Conservation (phyloP, 2,797 vertebrate species). For the Acanthornis magna region DNA sequence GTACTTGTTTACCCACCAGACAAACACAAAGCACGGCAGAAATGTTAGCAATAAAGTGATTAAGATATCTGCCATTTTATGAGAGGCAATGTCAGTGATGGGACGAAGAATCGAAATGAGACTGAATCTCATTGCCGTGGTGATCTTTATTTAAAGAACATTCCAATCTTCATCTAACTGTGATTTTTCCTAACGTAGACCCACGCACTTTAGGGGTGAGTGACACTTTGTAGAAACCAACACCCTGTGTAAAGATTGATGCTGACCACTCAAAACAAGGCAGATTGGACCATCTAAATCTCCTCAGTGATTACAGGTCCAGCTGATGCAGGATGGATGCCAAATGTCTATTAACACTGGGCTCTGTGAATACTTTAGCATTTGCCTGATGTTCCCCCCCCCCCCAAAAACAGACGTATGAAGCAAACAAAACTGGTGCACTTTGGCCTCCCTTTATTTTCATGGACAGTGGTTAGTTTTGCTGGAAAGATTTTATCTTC, state of each 20-base stretch:
- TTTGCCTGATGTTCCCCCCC: background rate
- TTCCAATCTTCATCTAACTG: background rate
- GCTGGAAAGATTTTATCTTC: slow-evolving; percentile 22
- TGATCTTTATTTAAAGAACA: background rate
- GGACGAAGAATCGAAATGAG: background rate
- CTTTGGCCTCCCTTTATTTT: slow-evolving; percentile 10
- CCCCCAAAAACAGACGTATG: background rate
- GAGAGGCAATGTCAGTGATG: background rate
- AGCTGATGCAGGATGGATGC: slow-evolving; percentile 24
- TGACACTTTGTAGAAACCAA: slow-evolving; percentile 29
- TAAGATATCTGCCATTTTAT: background rate
- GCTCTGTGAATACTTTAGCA: background rate
- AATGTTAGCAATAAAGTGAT: background rate
- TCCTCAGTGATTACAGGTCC: slow-evolving; percentile 3
- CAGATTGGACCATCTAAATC: slow-evolving; percentile 21
- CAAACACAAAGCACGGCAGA: background rate
- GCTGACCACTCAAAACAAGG: background rate
- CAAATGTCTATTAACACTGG: background rate
- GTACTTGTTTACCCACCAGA: background rate
- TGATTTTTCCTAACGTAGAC: background rate
- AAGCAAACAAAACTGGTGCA: slow-evolving; percentile 20
- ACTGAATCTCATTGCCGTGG: background rate
- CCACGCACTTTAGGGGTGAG: background rate
- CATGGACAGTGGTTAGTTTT: background rate
- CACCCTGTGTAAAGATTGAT: background rate